These are phyloP conservation scores for Steinernema khuongi DNA, from an alignment of 1,140 invertebrate genomes.

Conservation along the genomic window DNA sequence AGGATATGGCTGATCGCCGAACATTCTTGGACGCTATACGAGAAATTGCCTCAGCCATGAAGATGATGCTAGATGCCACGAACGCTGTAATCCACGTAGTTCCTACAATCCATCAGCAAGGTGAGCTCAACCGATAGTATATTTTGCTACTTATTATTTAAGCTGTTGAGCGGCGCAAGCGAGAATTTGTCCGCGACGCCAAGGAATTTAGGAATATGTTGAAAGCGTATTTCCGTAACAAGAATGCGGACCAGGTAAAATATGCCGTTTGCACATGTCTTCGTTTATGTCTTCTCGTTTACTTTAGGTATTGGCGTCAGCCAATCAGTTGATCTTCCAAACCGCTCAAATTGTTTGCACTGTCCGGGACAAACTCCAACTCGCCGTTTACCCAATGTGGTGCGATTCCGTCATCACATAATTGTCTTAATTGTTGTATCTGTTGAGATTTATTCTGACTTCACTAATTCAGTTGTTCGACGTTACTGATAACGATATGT, in stretches of 20 bases:
- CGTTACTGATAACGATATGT: no score
- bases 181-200: constrained; percentile 98
- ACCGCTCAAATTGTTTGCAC: constrained; percentile 46
- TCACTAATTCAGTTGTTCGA: no score
- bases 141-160: constrained; percentile 59
- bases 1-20: constrained; percentile 95
- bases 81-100: constrained; percentile 64
- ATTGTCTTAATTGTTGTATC: no score
- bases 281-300: no score
- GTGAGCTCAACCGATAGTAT: constrained; percentile 35
- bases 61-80: constrained; percentile 91
- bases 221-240: constrained; percentile 92
- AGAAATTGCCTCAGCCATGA: constrained; percentile 98
- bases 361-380: constrained; percentile 44
- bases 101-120: constrained; percentile 59
- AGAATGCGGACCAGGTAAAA: constrained; percentile 59
- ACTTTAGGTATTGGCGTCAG: constrained; percentile 47
- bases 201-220: constrained; percentile 97
- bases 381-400: no score
- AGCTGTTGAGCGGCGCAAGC: constrained; percentile 87
- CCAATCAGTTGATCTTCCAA: constrained; percentile 55
- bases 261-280: neutral
- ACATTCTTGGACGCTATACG: constrained; percentile 98
- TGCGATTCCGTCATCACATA: no score
- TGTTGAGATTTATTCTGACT: no score